Evolutionary conservation across 2,797 vertebrate species (phyloP).

Genomic region (Oreortyx pictus): DNA sequence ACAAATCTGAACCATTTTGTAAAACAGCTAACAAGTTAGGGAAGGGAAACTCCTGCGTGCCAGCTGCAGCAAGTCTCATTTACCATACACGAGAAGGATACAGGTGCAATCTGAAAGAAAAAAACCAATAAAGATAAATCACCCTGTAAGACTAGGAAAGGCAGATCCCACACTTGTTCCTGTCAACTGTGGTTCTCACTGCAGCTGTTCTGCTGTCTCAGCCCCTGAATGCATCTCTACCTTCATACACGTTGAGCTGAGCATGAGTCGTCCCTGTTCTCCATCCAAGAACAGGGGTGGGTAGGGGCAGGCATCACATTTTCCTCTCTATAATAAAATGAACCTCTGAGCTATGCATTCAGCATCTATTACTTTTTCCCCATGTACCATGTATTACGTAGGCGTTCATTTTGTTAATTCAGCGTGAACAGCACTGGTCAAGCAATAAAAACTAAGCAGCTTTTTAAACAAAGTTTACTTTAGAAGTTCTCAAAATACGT

Average conservation of each 20-base stretch:
- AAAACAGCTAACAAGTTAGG: neutral
- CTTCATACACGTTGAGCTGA: accelerated
- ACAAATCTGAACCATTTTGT: neutral
- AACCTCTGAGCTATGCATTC: neutral
- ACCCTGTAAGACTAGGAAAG: neutral
- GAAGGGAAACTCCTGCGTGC: neutral
- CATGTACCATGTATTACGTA: accelerated
- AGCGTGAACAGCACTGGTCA: neutral
- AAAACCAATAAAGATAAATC: neutral
- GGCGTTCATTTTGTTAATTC: neutral
- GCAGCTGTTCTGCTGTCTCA: neutral
- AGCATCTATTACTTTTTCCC: too few species aligned
- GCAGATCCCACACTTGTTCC: neutral
- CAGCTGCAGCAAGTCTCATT: accelerated
- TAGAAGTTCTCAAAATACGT: neutral
- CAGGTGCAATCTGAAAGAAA: neutral
- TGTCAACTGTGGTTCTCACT: neutral
- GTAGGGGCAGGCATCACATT: accelerated
- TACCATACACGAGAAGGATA: neutral
- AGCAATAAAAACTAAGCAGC: neutral
- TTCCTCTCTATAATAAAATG: neutral
- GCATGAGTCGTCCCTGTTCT: neutral
- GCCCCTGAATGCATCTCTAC: neutral
- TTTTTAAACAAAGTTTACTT: neutral
- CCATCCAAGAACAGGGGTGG: too few species aligned